Evolutionary conservation across 2,113 vertebrate species (phyloP).

Genomic region (Lagopus muta): DNA sequence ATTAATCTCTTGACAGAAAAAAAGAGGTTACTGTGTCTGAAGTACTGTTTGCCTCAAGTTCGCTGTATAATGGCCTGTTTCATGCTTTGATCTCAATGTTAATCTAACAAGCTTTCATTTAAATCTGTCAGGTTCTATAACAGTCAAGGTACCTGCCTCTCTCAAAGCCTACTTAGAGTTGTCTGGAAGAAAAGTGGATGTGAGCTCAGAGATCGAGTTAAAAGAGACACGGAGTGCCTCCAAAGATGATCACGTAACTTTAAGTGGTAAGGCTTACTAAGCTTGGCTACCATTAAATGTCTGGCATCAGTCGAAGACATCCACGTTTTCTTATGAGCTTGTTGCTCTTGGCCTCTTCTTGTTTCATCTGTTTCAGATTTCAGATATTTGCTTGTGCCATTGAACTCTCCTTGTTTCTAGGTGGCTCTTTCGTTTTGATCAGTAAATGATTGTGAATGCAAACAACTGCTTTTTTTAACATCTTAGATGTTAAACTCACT

Average conservation of each 20-base stretch:
- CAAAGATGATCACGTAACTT: conserved; percentile 69
- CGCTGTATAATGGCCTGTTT: neutral
- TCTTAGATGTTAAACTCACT: neutral
- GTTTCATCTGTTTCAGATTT: neutral
- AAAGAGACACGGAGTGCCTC: conserved; percentile 73
- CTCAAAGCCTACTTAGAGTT: conserved; percentile 83
- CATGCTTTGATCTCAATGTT: neutral
- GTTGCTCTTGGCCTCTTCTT: conserved; percentile 28
- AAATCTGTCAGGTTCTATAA: conserved; percentile 83
- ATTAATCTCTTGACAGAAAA: neutral
- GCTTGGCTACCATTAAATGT: conserved; percentile 16
- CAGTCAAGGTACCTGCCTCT: conserved; percentile 85
- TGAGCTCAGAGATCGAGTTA: conserved; percentile 85
- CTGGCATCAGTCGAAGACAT: conserved; percentile 23
- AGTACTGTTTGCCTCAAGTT: neutral
- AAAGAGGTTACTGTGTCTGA: neutral
- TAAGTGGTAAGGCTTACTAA: conserved; percentile 84
- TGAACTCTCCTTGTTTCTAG: neutral
- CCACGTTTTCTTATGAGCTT: neutral
- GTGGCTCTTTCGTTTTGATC: neutral
- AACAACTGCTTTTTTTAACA: neutral
- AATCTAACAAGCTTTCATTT: conserved; percentile 22
- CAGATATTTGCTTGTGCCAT: neutral
- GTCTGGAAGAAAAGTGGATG: conserved; percentile 82
- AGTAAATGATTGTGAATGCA: conserved; percentile 4